Conservation (phyloP, 2,797 vertebrate species). For the Parauchenoglanis punctatus region DNA sequence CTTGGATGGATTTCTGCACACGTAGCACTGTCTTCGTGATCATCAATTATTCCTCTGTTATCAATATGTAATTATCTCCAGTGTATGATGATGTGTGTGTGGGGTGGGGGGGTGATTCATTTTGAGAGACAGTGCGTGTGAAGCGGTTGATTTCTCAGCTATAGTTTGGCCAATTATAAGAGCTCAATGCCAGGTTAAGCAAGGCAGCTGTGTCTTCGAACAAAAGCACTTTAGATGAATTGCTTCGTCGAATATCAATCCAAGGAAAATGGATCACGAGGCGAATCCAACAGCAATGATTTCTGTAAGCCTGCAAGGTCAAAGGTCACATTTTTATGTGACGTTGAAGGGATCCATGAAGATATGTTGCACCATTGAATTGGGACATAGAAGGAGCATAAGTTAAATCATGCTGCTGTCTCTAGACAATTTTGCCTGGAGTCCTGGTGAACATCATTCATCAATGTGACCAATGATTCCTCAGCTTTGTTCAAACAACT, state of each 20-base stretch:
- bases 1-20: slow-evolving; percentile 15
- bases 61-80: slow-evolving; percentile 79
- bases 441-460: neutral
- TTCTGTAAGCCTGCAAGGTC: neutral
- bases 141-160: slow-evolving; percentile 50
- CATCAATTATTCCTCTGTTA: slow-evolving; percentile 77
- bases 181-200: slow-evolving; percentile 68
- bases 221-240: slow-evolving; percentile 70
- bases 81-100: slow-evolving; percentile 59
- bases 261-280: slow-evolving; percentile 39
- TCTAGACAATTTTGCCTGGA: neutral
- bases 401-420: neutral
- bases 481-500: neutral
- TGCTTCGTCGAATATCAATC: slow-evolving; percentile 67
- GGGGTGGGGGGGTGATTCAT: slow-evolving; percentile 46
- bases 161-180: slow-evolving; percentile 72
- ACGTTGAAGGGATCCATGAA: neutral
- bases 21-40: slow-evolving; percentile 61
- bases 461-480: neutral
- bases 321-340: slow-evolving; percentile 10
- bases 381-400: neutral
- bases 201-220: slow-evolving; percentile 54
- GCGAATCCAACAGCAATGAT: slow-evolving; percentile 25
- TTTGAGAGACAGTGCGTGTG: slow-evolving; percentile 2
- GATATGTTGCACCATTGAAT: neutral